Base-by-base conservation (phyloP, 2,797 vertebrate species). In the Sebastes kiyomatsui region DNA sequence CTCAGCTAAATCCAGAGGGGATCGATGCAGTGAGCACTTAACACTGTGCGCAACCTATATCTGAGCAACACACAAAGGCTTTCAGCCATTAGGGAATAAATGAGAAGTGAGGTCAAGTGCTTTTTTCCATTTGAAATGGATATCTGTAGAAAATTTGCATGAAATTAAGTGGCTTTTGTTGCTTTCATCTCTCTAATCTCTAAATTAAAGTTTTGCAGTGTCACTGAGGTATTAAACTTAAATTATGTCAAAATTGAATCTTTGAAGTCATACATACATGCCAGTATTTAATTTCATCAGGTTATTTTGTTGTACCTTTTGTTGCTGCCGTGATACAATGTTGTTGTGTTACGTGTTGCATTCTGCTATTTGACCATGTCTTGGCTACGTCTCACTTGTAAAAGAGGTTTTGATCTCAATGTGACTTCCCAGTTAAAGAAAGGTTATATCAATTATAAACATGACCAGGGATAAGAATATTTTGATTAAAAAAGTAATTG, bases 1-100 rank as follows among this genome's bases (percentile, higher is more conserved):
- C 64, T 46, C 59, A 64, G 67, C 75, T 25, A 75, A 67, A 82
- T 72, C 61, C 30, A 33, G 13, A 82, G 6, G 11, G 59, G 58
- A 85, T 72, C 13, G 18, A 75, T 72, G 72, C 67, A 72, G 54
- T 55, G 46, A 55, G 3, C 11, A 18, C 25, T 77, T 73, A 4
- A 59, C 46, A 59, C 30, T 28, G 7, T 14, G 18, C 22, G 46
- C 2, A 68, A 73, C 38, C 5, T 4, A n/a, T 32, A 62, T 77
- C 55, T 28, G 49, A 54, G 49, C 49, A 54, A 54, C 20, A n/a
- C 49, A 54, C 49, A 22, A 54, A 54, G 8, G 4, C 49, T 54
- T 54, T 54, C 18, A 54, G 20, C 9, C 49, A 54, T 54, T 54
- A 54, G 20, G 20, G 20, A 54, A n/a, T 54, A n/a, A 14, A 30